phyloP scores from a whole-genome alignment of 2,113 vertebrate species.

The Melanotaenia duboulayi region DNA sequence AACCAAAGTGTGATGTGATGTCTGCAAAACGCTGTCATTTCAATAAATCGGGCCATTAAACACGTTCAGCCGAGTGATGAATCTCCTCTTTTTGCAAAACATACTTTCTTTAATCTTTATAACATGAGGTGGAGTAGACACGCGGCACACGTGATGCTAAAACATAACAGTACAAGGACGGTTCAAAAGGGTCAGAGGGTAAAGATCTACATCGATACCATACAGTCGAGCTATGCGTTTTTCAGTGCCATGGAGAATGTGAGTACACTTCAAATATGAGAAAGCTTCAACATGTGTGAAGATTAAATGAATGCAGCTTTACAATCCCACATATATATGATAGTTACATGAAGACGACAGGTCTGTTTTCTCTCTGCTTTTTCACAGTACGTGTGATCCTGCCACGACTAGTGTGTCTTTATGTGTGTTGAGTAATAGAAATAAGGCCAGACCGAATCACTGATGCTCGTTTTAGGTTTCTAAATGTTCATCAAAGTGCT shows the following conservation, averaged over 20 bases:
- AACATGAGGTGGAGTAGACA: not conserved
- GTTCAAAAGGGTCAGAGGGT: not conserved
- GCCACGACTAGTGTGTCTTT: not conserved
- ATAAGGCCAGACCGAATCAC: not conserved
- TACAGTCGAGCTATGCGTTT: not conserved
- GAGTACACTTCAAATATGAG: constrained; percentile 37
- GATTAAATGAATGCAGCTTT: not conserved
- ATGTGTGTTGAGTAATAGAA: not conserved
- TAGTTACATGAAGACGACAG: constrained; percentile 10
- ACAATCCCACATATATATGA: not conserved
- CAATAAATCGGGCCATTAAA: not conserved
- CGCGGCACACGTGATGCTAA: not conserved
- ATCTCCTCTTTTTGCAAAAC: not conserved
- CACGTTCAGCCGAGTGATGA: not conserved
- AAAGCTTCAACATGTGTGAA: constrained; percentile 25
- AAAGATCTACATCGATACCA: not conserved
- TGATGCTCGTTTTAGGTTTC: not conserved
- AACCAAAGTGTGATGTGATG: constrained; percentile 8
- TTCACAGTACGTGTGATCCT: not conserved
- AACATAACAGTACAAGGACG: not conserved
- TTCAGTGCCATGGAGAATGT: constrained; percentile 19
- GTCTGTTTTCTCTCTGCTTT: constrained; percentile 27
- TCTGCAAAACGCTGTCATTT: not conserved
- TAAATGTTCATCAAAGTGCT: not conserved
- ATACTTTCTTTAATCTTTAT: not conserved